Evolutionary conservation across 2,113 vertebrate genomes (phyloP), one percentile per base, ranked within the genome.

Genomic region (Phylloscopus trochiloides): DNA sequence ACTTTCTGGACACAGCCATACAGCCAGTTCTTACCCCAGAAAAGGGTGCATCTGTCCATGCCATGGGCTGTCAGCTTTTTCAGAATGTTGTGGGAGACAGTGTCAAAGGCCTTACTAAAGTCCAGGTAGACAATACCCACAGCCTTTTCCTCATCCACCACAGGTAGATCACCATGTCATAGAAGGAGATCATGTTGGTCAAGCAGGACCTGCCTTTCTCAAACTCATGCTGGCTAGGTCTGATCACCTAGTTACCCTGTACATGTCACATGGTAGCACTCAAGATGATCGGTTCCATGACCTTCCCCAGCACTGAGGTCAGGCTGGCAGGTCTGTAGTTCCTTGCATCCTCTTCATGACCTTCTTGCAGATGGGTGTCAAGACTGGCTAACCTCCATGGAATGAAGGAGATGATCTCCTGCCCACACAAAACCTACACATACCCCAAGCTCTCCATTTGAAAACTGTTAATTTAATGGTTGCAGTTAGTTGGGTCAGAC

Each of bases 1-100:
- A 3, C 52, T 12, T 43, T 29, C 45, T 43, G 18, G 32, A 48
- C 10, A 13, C 1, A 0, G 43, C 8, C 5, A 0, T 17, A n/a
- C 16, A 45, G 8, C 2, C 52, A 45, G 19, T 16, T 73, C 28
- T 51, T 40, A 67, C 12, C 12, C 10, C 38, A 66, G 22, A 3
- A 58, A 52, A 52, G 47, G 25, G 13, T 47, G 22, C 45, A 19
- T 32, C 28, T 67, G n/a, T 52, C 52, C n/a, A 31, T 29, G n/a
- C 13, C 38, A 24, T 25, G 13, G 45, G 4, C 13, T 40, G 45
- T 17, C 61, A 81, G 19, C 38, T 67, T 67, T 45, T 26, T 17
- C 61, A 59, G 38, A 61, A 67, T 47, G n/a, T 12, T 47, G 16
- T 14, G 24, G 19, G 25, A 52, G 10, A 11, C 6, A 38, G 24